Conservation (phyloP, 2,888 invertebrate genomes). For the Antitype chi region DNA sequence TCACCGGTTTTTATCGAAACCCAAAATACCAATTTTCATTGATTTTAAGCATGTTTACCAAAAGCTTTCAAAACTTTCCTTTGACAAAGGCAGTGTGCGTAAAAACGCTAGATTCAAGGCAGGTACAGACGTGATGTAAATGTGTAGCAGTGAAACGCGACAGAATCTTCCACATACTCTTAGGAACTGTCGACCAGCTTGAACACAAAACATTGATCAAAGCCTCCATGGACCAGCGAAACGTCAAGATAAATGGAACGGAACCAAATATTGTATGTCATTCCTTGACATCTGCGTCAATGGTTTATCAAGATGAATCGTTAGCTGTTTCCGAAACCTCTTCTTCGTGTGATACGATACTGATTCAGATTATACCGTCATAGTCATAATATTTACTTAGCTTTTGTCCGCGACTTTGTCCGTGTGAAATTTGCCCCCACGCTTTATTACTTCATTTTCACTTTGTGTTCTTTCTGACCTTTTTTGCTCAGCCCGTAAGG, state of each 20-base stretch:
- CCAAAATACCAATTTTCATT: background rate
- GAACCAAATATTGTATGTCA: slow-evolving; percentile 47
- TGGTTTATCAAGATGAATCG: slow-evolving; percentile 54
- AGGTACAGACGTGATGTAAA: slow-evolving; percentile 25
- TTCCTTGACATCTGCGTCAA: slow-evolving; percentile 48
- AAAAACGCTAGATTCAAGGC: slow-evolving; percentile 31
- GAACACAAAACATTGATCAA: slow-evolving; percentile 43
- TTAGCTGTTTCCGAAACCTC: slow-evolving; percentile 25
- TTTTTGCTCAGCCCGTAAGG: background rate
- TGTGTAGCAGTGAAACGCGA: slow-evolving; percentile 22
- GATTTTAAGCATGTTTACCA: background rate
- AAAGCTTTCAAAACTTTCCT: background rate
- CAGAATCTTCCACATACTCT: slow-evolving; percentile 13
- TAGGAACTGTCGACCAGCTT: slow-evolving; percentile 7
- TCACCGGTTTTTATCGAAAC: background rate
- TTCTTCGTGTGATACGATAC: slow-evolving; percentile 24
- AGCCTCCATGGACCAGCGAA: slow-evolving; percentile 5
- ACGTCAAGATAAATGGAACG: slow-evolving; percentile 35
- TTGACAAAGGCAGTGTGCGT: background rate
- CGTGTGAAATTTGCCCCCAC: background rate
- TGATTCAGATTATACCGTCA: slow-evolving; percentile 7
- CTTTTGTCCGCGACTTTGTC: background rate
- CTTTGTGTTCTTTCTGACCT: background rate
- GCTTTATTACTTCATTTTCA: background rate
- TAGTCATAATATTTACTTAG: background rate